phyloP scores from a whole-genome alignment of 2,113 vertebrate genomes.

The Rhinolophus ferrumequinum region DNA sequence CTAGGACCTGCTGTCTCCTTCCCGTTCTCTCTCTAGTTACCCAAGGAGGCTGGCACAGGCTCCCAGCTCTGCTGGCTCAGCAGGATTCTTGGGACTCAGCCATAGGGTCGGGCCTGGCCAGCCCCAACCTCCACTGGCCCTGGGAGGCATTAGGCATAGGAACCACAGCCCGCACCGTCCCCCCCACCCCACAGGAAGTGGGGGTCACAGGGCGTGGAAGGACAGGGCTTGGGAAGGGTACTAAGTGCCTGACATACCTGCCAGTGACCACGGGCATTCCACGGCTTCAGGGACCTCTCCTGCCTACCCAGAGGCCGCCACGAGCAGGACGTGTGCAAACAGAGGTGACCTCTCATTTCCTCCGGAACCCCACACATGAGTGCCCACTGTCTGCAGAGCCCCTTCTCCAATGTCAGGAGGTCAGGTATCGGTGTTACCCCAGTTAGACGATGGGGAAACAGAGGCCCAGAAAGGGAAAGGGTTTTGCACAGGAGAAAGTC shows the following conservation, averaged over 20 bases:
- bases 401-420: accelerated
- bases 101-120: neutral
- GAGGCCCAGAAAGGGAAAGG: neutral
- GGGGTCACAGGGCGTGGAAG: no score
- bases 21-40: slow-evolving; percentile 57
- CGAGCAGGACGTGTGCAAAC: accelerated
- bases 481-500: neutral
- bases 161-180: accelerated
- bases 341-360: no score
- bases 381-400: neutral
- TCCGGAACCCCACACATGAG: accelerated
- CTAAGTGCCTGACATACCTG: accelerated
- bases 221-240: accelerated
- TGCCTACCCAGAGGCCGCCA: neutral
- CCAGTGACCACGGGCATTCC: no score
- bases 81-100: slow-evolving; percentile 7
- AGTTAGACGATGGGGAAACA: neutral
- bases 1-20: slow-evolving; percentile 25
- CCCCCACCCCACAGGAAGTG: neutral
- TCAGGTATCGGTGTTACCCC: accelerated
- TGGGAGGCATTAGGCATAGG: accelerated
- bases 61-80: slow-evolving; percentile 78
- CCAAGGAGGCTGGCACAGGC: slow-evolving; percentile 45
- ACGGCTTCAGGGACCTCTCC: no score
- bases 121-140: neutral